A percentile compares a stretch with the other conserved stretches of the same genome.
phyloP scores from a whole-genome alignment of 1,140 invertebrate species.

The Calycopis cecrops region DNA sequence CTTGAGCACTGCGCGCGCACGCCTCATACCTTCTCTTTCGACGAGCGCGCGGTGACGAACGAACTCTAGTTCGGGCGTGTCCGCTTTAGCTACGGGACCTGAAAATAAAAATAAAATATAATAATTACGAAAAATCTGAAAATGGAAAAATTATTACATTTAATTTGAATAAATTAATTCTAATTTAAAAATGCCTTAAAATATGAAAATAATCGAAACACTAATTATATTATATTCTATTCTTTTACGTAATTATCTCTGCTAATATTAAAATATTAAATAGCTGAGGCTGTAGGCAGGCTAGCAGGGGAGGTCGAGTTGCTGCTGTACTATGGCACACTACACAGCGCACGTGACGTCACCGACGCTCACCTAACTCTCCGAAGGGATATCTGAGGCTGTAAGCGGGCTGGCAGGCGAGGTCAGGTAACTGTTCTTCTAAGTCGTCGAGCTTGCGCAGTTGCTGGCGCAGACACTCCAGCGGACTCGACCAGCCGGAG shows the following conservation, averaged over 20 bases:
- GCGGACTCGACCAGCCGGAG: slow-evolving; percentile 79
- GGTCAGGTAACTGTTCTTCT: slow-evolving; percentile 84
- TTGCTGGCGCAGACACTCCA: slow-evolving; percentile 85
- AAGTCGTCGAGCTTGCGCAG: slow-evolving; percentile 86
- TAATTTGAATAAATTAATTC: no score
- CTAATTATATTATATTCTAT: no score
- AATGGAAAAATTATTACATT: no score
- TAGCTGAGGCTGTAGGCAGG: slow-evolving; percentile 82
- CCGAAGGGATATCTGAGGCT: slow-evolving; percentile 84
- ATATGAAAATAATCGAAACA: no score
- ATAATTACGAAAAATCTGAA: no score
- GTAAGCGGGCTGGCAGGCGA: slow-evolving; percentile 82
- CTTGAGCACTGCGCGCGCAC: slow-evolving; percentile 82
- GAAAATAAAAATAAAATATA: no score
- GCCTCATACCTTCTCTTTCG: slow-evolving; percentile 84
- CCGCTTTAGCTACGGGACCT: slow-evolving; percentile 42
- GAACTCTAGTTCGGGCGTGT: slow-evolving; percentile 83
- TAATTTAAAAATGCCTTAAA: no score
- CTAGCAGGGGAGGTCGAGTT: slow-evolving; percentile 82
- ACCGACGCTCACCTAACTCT: slow-evolving; percentile 75
- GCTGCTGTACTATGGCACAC: slow-evolving; percentile 61
- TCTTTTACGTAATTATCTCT: slow-evolving; percentile 71
- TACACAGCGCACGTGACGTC: not conserved
- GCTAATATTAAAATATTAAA: no score
- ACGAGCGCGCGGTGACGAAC: slow-evolving; percentile 86